Conservation (phyloP, 2,888 invertebrate genomes). For the Drosophila diplacantha region DNA sequence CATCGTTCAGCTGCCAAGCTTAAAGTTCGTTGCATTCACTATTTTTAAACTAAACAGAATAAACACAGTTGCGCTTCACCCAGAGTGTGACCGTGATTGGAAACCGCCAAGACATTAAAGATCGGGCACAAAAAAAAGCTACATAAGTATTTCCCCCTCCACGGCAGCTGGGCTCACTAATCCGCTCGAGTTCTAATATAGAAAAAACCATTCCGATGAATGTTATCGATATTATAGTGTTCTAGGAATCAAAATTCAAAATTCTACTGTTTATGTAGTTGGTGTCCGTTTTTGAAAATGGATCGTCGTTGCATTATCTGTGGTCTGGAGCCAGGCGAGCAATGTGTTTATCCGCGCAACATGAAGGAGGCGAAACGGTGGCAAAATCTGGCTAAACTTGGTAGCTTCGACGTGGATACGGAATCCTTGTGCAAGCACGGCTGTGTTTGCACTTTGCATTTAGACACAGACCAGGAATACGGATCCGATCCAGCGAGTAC, state of each 20-base stretch:
- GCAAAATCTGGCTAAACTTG: constrained; percentile 37
- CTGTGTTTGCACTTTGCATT: constrained; percentile 52
- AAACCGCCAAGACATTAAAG: too few species aligned
- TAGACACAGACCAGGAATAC: neutral
- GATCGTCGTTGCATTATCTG: constrained; percentile 56
- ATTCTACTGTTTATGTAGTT: constrained; percentile 24
- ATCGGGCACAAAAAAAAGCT: too few species aligned
- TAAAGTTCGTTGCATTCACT: constrained; percentile 43
- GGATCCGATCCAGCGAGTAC: neutral
- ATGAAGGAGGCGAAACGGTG: constrained; percentile 48
- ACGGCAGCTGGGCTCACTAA: neutral
- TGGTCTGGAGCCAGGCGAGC: constrained; percentile 41
- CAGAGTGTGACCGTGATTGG: too few species aligned
- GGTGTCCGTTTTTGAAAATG: constrained; percentile 37
- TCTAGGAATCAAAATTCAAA: constrained; percentile 40
- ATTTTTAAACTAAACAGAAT: constrained; percentile 41
- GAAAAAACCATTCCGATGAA: constrained; percentile 2
- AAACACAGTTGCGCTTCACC: constrained; percentile 17
- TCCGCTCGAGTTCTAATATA: too few species aligned
- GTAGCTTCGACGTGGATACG: constrained; percentile 24
- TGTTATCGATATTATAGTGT: constrained; percentile 7
- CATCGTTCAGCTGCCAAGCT: constrained; percentile 28
- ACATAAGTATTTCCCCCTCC: too few species aligned
- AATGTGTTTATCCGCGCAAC: constrained; percentile 37
- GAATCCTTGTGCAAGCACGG: constrained; percentile 28